These are phyloP conservation scores for Caenorhabditis sulstoni DNA, from an alignment of 2,888 invertebrate species.

Conservation along the genomic window DNA sequence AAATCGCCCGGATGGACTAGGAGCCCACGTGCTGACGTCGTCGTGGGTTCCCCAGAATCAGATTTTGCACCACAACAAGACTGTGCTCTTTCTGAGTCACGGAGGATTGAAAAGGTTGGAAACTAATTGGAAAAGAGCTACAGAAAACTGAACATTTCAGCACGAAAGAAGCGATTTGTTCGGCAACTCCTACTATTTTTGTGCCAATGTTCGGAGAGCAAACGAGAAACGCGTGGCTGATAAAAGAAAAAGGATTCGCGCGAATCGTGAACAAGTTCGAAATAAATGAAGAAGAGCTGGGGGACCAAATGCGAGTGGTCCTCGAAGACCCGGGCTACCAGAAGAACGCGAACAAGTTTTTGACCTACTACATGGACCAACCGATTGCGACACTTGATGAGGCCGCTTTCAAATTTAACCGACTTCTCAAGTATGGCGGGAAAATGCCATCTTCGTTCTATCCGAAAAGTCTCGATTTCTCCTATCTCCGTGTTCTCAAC, in stretches of 20 bases:
- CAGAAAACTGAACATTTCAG: slow-evolving; percentile 22
- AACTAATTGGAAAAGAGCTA: background rate
- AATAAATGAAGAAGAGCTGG: slow-evolving; percentile 12
- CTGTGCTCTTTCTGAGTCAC: slow-evolving; percentile 54
- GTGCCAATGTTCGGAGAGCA: slow-evolving; percentile 53
- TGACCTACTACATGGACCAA: slow-evolving; percentile 44
- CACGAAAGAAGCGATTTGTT: slow-evolving; percentile 49
- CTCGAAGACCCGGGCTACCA: slow-evolving; percentile 38
- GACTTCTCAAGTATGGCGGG: slow-evolving; percentile 42
- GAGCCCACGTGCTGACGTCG: slow-evolving; percentile 33
- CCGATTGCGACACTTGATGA: slow-evolving; percentile 49
- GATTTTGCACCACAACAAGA: slow-evolving; percentile 53
- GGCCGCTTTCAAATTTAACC: slow-evolving; percentile 48
- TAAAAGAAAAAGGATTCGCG: slow-evolving; percentile 43
- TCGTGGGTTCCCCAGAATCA: slow-evolving; percentile 56
- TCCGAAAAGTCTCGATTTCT: slow-evolving; percentile 33
- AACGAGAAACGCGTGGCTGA: slow-evolving; percentile 45
- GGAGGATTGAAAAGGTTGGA: slow-evolving; percentile 59
- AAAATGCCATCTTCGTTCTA: slow-evolving; percentile 49
- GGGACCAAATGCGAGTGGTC: slow-evolving; percentile 26
- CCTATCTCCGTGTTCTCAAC: slow-evolving; percentile 34
- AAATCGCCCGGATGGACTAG: slow-evolving; percentile 24
- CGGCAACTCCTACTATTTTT: slow-evolving; percentile 44
- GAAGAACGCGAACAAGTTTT: slow-evolving; percentile 40
- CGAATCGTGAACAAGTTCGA: slow-evolving; percentile 42